Conservation (phyloP, 2,797 vertebrate genomes). For the Potorous gilbertii region DNA sequence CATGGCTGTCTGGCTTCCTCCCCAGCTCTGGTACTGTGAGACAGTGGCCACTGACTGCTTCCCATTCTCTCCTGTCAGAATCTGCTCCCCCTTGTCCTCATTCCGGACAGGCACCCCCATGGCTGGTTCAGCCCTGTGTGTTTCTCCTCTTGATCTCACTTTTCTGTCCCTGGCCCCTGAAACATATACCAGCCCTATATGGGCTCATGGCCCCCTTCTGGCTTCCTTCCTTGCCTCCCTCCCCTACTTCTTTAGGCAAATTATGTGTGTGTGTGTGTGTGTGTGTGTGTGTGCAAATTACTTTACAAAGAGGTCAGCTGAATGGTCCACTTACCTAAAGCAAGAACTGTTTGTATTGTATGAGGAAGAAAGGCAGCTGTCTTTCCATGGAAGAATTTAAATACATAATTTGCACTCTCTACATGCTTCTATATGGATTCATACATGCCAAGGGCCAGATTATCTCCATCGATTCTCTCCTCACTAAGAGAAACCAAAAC, state of each 20-base stretch:
- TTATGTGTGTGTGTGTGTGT: not conserved
- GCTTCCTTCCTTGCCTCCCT: not conserved
- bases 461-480: not conserved
- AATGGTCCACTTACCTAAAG: not conserved
- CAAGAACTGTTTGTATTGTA: not conserved
- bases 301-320: constrained; percentile 39
- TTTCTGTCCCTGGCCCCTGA: not conserved
- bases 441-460: not conserved
- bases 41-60: not conserved
- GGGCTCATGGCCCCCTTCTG: not conserved
- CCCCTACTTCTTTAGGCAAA: not conserved
- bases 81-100: not conserved
- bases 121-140: not conserved
- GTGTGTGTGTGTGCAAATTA: not conserved
- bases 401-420: not conserved
- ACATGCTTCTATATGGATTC: not conserved
- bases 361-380: not conserved
- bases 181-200: not conserved
- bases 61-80: not conserved
- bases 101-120: not conserved
- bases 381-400: not conserved
- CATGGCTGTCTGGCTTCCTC: not conserved
- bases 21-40: not conserved
- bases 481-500: not conserved
- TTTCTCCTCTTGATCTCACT: not conserved